A percentile compares a stretch with the other conserved stretches of the same genome.
These are phyloP conservation scores for Lasius fuliginosus DNA, from an alignment of 2,888 invertebrate genomes.

Conservation along the genomic window DNA sequence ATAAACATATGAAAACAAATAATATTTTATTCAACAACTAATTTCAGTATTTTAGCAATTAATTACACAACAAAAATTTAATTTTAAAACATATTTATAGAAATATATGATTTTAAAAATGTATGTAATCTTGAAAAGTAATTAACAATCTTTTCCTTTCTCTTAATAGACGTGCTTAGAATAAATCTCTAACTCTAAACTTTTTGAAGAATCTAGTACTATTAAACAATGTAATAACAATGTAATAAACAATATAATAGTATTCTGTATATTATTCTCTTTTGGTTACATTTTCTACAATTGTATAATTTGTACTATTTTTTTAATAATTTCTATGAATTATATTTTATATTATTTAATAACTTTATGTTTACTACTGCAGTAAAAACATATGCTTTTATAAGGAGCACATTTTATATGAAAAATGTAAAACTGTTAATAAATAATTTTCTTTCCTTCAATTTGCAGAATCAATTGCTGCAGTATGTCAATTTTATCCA, in stretches of 20 bases:
- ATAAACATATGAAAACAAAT: background rate
- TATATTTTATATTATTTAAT: slow-evolving; percentile 2
- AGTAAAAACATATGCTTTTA: background rate
- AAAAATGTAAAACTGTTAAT: background rate
- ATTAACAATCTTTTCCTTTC: background rate
- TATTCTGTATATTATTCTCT: background rate
- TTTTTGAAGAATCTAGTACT: background rate
- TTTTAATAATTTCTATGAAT: background rate
- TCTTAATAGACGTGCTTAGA: background rate
- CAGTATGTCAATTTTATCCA: slow-evolving; percentile 97
- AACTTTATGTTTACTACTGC: background rate
- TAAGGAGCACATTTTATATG: background rate
- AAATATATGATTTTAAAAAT: background rate
- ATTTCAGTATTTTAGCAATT: background rate
- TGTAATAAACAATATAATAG: too few relatives aligned
- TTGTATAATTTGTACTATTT: background rate
- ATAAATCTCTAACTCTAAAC: background rate
- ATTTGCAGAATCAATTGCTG: slow-evolving; percentile 96
- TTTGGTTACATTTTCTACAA: slow-evolving; percentile 6
- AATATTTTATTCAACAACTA: background rate
- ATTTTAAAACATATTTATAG: background rate
- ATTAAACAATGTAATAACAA: background rate
- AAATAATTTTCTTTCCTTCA: slow-evolving; percentile 37
- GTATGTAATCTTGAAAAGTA: background rate
- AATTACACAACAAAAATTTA: background rate